Conservation (phyloP, 2,797 vertebrate species). For the Eurystomus glaucurus region DNA sequence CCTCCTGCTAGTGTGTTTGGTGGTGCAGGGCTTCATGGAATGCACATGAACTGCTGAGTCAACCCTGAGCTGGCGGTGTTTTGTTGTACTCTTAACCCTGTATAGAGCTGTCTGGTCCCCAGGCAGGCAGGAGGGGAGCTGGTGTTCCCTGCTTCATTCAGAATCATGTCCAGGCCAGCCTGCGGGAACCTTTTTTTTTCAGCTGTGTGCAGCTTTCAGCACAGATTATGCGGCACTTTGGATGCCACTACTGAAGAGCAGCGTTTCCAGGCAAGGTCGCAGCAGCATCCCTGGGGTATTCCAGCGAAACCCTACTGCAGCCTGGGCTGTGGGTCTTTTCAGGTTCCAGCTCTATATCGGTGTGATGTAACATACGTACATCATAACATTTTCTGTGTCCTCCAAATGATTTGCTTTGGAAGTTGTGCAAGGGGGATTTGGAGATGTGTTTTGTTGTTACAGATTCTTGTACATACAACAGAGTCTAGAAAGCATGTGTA, state of each 20-base stretch:
- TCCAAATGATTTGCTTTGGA: background rate
- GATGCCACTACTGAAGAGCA: fast-evolving
- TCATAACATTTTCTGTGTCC: background rate
- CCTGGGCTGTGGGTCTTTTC: background rate
- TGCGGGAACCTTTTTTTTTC: background rate
- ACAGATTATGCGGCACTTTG: fast-evolving
- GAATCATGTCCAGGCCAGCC: background rate
- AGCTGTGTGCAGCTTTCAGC: background rate
- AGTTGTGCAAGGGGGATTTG: background rate
- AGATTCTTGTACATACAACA: fast-evolving
- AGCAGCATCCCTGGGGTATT: background rate
- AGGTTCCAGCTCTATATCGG: background rate
- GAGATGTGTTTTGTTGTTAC: background rate
- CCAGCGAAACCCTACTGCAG: background rate
- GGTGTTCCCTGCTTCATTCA: background rate
- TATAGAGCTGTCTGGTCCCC: background rate
- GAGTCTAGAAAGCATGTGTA: background rate
- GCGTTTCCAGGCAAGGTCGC: background rate
- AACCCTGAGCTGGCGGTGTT: background rate
- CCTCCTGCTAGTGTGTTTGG: background rate
- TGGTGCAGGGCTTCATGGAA: background rate
- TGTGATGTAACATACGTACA: fast-evolving
- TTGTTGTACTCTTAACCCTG: background rate
- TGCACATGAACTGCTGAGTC: background rate
- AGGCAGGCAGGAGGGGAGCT: background rate